phyloP scores from a whole-genome alignment of 2,797 vertebrate genomes.

The Ispidina lecontei region DNA sequence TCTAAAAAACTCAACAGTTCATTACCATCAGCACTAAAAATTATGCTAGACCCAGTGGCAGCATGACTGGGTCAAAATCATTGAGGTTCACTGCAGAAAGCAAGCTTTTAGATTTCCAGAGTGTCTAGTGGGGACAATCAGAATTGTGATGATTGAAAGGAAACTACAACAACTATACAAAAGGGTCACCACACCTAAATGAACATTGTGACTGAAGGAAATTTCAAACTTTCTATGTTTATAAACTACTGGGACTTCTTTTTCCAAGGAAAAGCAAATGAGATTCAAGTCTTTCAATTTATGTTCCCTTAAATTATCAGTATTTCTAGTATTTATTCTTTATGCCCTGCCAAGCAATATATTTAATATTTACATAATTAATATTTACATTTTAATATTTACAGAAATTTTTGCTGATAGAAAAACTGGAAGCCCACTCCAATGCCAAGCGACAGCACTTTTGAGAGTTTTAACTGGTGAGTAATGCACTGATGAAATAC shows the following conservation, averaged over 20 bases:
- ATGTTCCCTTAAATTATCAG: constrained; percentile 36
- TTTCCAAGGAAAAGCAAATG: constrained; percentile 27
- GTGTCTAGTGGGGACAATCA: constrained; percentile 16
- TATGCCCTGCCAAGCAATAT: constrained; percentile 24
- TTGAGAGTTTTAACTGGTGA: constrained; percentile 74
- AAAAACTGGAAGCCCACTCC: constrained; percentile 67
- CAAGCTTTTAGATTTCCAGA: constrained; percentile 34
- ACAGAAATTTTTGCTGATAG: constrained; percentile 26
- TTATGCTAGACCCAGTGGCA: constrained; percentile 35
- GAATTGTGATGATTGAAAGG: constrained; percentile 48
- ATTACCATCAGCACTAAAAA: constrained; percentile 46
- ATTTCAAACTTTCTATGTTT: constrained; percentile 30
- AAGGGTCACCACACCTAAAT: constrained; percentile 48
- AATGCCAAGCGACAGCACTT: constrained; percentile 71
- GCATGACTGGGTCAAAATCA: constrained; percentile 48
- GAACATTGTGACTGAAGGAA: constrained; percentile 27
- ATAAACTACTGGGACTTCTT: constrained; percentile 7
- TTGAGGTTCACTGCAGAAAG: constrained; percentile 47
- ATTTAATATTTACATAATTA: neutral
- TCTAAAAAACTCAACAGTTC: constrained; percentile 49
- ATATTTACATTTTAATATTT: neutral
- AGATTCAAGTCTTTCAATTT: neutral
- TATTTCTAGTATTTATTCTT: constrained; percentile 33
- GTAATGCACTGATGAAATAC: constrained; percentile 75
- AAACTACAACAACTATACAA: constrained; percentile 47